Evolutionary conservation across 2,113 vertebrate species (phyloP).

Genomic region (Morone saxatilis): DNA sequence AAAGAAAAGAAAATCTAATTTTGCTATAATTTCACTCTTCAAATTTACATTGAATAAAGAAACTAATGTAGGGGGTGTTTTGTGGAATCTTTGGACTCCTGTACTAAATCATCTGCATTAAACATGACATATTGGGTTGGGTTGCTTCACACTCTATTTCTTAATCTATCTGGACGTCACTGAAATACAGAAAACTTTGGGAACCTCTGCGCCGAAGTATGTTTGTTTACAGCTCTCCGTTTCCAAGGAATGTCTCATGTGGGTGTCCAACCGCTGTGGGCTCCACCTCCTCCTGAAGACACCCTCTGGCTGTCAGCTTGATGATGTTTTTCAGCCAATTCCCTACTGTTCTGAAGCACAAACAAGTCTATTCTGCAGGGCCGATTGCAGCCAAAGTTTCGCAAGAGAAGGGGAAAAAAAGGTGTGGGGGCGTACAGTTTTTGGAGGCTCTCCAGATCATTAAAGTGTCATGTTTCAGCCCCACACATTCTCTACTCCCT

Average conservation of each 20-base stretch:
- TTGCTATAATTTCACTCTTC: not conserved
- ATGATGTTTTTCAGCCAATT: constrained; percentile 59
- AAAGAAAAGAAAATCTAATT: not conserved
- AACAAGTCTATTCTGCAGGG: constrained; percentile 65
- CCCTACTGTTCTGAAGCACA: constrained; percentile 56
- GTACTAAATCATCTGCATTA: not conserved
- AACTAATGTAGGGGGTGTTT: not conserved
- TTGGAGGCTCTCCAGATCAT: constrained; percentile 74
- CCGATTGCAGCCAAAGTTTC: constrained; percentile 60
- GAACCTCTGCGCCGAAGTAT: constrained; percentile 24
- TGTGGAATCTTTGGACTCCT: not conserved
- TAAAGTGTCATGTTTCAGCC: constrained; percentile 79
- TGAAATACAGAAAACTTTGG: not conserved
- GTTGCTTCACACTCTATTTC: not conserved
- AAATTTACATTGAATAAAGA: not conserved
- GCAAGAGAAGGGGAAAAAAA: constrained; percentile 45
- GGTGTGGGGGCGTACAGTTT: constrained; percentile 53
- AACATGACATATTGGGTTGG: not conserved
- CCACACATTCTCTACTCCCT: constrained; percentile 64
- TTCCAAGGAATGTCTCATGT: constrained; percentile 72
- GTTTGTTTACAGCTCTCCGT: constrained; percentile 64
- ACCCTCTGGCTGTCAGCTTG: constrained; percentile 54
- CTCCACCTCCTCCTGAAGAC: constrained; percentile 55
- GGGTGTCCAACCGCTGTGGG: constrained; percentile 58
- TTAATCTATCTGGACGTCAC: not conserved